Evolutionary conservation across 2,888 invertebrate species (phyloP).

Genomic region (Dyspetes luteomarginatus): DNA sequence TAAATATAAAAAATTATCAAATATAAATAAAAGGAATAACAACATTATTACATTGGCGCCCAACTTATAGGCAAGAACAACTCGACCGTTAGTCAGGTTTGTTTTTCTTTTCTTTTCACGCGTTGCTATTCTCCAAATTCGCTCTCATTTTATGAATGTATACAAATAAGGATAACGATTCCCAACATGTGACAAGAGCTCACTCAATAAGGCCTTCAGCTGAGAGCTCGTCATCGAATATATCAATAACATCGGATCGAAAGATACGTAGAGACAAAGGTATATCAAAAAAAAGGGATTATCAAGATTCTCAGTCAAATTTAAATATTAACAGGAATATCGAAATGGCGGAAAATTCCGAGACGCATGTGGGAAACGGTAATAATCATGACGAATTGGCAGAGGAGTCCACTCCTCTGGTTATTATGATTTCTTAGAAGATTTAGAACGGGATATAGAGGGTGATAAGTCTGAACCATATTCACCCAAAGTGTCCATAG

Average conservation of each 20-base stretch:
- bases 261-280: neutral
- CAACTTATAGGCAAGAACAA: neutral
- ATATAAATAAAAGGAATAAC: neutral
- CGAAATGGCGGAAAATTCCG: neutral
- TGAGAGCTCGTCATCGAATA: neutral
- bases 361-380: no score
- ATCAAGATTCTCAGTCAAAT: neutral
- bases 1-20: no score
- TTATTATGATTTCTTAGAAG: slow-evolving; percentile 17
- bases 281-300: neutral
- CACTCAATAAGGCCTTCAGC: neutral
- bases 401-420: neutral
- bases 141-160: neutral
- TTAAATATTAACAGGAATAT: neutral
- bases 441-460: slow-evolving; percentile 16
- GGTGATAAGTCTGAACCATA: slow-evolving; percentile 6
- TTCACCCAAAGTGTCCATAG: neutral
- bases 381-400: neutral
- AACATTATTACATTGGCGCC: neutral
- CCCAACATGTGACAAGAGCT: neutral
- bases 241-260: neutral
- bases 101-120: neutral
- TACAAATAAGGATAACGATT: neutral
- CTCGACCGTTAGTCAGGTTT: slow-evolving; percentile 8
- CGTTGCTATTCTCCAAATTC: neutral